Conservation (phyloP, 2,113 vertebrate genomes). For the Kryptolebias marmoratus region DNA sequence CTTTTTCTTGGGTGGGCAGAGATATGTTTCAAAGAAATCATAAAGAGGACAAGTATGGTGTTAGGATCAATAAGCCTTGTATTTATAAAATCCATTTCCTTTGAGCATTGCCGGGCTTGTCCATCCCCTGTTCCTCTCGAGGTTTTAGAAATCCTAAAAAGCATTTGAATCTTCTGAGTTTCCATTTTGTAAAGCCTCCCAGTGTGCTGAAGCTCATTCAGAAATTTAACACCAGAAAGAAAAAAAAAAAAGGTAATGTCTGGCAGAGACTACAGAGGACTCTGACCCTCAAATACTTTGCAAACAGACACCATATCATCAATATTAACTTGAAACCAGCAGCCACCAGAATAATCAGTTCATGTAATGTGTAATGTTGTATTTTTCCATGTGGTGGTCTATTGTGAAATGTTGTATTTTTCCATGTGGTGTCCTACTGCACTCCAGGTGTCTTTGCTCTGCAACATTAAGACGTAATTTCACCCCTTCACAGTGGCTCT, state of each 20-base stretch:
- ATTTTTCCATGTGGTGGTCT: constrained; percentile 2
- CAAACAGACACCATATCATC: constrained; percentile 44
- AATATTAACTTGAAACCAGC: constrained; percentile 22
- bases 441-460: constrained; percentile 20
- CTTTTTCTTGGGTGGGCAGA: not conserved
- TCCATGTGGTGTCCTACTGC: constrained; percentile 17
- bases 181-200: constrained; percentile 20
- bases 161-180: constrained; percentile 25
- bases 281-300: constrained; percentile 20
- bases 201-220: constrained; percentile 35
- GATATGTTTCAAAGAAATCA: not conserved
- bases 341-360: constrained; percentile 6
- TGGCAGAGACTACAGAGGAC: constrained; percentile 28
- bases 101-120: not conserved
- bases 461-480: constrained; percentile 45
- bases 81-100: not conserved
- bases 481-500: constrained; percentile 37
- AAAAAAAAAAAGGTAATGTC: constrained; percentile 45
- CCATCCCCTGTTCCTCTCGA: constrained; percentile 7
- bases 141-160: constrained; percentile 46
- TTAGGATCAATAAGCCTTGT: not conserved
- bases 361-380: not conserved
- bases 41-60: not conserved
- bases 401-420: not conserved
- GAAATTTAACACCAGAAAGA: constrained; percentile 60